A percentile compares a stretch with the other conserved stretches of the same genome.
Conservation (phyloP, 2,113 vertebrate genomes). For the Ptilonorhynchus violaceus region DNA sequence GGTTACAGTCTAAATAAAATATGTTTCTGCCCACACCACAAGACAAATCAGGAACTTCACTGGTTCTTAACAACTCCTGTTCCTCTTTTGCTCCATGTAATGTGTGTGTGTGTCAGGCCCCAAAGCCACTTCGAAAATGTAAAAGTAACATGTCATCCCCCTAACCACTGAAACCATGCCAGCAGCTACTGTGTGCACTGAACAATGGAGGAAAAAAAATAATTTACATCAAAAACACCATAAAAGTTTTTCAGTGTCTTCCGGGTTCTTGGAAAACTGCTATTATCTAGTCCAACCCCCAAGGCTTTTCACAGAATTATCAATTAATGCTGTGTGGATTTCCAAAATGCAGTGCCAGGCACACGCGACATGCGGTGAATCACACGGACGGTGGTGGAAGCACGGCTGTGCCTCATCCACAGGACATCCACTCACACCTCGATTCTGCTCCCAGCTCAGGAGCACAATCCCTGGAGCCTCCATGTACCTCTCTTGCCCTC, state of each 20-base stretch:
- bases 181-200: slow-evolving; percentile 25
- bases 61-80: background rate
- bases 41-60: background rate
- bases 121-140: background rate
- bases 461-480: background rate
- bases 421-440: background rate
- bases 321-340: slow-evolving; percentile 33
- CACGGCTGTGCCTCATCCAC: background rate
- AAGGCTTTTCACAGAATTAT: slow-evolving; percentile 40
- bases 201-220: slow-evolving; percentile 29
- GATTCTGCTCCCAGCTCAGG: background rate
- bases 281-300: slow-evolving; percentile 43
- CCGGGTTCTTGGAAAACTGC: slow-evolving; percentile 40
- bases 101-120: background rate
- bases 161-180: slow-evolving; percentile 24
- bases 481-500: background rate
- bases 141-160: slow-evolving; percentile 33
- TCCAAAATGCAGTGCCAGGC: slow-evolving; percentile 24
- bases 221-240: slow-evolving; percentile 48
- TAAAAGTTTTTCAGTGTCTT: slow-evolving; percentile 41
- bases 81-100: background rate
- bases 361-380: background rate
- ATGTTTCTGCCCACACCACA: background rate
- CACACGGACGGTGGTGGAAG: background rate
- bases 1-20: background rate